phyloP scores from a whole-genome alignment of 2,797 vertebrate genomes.

The Lepus oiostolus region DNA sequence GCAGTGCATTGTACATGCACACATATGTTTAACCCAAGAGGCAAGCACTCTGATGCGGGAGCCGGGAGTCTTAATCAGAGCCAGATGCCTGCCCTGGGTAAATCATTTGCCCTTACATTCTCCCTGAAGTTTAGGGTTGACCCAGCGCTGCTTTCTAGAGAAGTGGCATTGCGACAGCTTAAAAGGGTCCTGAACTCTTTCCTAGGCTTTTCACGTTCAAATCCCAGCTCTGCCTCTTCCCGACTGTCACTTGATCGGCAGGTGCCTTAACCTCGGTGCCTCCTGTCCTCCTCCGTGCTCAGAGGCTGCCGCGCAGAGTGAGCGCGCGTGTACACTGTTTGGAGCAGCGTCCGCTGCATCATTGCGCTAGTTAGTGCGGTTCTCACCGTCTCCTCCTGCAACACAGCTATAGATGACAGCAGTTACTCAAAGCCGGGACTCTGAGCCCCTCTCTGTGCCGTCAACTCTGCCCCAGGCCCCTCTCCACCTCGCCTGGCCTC shows the following conservation, averaged over 20 bases:
- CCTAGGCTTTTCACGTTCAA: not conserved
- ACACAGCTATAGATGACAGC: not conserved
- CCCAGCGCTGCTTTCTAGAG: slow-evolving; percentile 1
- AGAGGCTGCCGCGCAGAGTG: too few relatives aligned
- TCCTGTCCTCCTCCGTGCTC: not conserved
- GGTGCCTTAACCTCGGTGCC: not conserved
- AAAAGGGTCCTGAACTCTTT: not conserved
- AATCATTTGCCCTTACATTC: not conserved
- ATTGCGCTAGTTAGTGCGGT: too few relatives aligned
- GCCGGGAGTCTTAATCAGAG: too few relatives aligned
- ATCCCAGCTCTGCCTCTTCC: not conserved
- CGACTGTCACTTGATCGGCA: not conserved
- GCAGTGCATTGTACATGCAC: too few relatives aligned
- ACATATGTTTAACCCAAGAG: too few relatives aligned
- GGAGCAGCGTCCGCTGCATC: not conserved
- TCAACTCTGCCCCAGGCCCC: too few relatives aligned
- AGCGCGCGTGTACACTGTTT: too few relatives aligned
- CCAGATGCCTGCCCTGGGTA: not conserved
- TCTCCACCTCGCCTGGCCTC: too few relatives aligned
- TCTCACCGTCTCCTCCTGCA: not conserved
- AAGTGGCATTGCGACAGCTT: not conserved
- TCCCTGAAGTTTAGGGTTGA: not conserved
- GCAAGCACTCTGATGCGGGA: too few relatives aligned
- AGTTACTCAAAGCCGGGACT: not conserved
- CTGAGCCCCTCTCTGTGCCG: not conserved